These are phyloP conservation scores for Diarsia rubi DNA, from an alignment of 2,888 invertebrate genomes.

Conservation along the genomic window DNA sequence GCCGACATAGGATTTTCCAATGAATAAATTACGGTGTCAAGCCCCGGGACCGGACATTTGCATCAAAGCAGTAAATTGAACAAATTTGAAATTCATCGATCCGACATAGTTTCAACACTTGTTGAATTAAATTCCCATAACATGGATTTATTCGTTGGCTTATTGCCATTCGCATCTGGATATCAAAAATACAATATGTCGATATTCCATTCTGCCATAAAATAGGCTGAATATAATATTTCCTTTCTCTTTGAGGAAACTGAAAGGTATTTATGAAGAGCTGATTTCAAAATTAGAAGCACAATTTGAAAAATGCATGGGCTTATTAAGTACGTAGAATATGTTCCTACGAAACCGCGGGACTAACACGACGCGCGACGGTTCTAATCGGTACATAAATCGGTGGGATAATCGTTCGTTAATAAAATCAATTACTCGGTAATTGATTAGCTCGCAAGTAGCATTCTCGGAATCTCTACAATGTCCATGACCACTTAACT, in stretches of 20 bases:
- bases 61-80: conserved; percentile 78
- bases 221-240: conserved; percentile 29
- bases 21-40: conserved; percentile 81
- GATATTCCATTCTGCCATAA: conserved; percentile 17
- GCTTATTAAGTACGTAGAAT: neutral
- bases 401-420: conserved; percentile 54
- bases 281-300: conserved; percentile 15
- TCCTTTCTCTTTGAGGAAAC: neutral
- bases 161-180: conserved; percentile 59
- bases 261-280: neutral
- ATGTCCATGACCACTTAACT: conserved; percentile 66
- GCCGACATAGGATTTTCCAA: conserved; percentile 75
- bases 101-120: conserved; percentile 66
- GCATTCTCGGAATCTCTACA: conserved; percentile 64
- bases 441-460: conserved; percentile 67
- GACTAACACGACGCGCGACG: neutral
- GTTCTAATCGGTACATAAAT: conserved; percentile 53
- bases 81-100: conserved; percentile 84
- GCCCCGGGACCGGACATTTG: conserved; percentile 72
- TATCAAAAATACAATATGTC: conserved; percentile 60
- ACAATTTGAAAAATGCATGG: conserved; percentile 28
- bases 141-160: conserved; percentile 56
- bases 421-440: conserved; percentile 65
- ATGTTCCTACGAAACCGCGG: neutral
- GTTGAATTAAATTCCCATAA: conserved; percentile 64